Percentiles rank a stretch among this genome's conserved stretches.
phyloP scores from a whole-genome alignment of 2,888 invertebrate genomes.

The Pseudanteris insignis region DNA sequence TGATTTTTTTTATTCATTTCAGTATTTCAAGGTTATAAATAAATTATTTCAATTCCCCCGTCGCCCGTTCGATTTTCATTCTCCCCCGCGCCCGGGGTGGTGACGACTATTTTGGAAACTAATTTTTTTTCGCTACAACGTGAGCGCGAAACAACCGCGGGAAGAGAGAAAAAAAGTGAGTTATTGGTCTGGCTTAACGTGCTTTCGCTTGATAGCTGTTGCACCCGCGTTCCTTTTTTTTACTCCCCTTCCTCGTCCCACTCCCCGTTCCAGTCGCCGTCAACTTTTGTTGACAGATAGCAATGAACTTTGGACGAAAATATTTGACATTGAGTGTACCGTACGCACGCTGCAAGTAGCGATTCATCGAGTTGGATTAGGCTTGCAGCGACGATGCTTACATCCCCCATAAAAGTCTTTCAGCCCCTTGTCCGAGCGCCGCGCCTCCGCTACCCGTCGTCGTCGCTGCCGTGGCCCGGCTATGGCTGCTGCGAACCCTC shows the following conservation, averaged over 20 bases:
- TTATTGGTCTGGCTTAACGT: constrained; percentile 26
- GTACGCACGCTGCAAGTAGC: constrained; percentile 60
- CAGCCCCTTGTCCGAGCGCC: constrained; percentile 45
- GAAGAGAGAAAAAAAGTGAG: constrained; percentile 22
- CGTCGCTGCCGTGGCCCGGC: constrained; percentile 32
- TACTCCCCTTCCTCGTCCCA: background rate
- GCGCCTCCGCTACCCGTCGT: constrained; percentile 29
- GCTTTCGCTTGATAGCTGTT: constrained; percentile 16
- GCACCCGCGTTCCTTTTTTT: constrained; percentile 21
- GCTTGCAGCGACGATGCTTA: constrained; percentile 66
- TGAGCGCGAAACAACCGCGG: no score
- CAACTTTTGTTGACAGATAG: constrained; percentile 39
- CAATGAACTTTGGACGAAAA: constrained; percentile 46
- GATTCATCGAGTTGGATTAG: constrained; percentile 65
- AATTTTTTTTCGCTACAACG: constrained; percentile 18
- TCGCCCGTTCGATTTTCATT: no score
- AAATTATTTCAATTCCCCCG: no score
- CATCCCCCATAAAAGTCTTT: constrained; percentile 62
- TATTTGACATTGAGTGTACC: constrained; percentile 61
- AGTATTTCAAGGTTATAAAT: no score
- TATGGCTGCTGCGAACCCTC: constrained; percentile 44
- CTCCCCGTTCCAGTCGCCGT: background rate
- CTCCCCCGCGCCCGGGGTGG: no score
- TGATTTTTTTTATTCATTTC: no score
- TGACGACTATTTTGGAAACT: constrained; percentile 27